Base-by-base conservation (phyloP, 2,113 vertebrate species). In the Hirundichthys speculiger region DNA sequence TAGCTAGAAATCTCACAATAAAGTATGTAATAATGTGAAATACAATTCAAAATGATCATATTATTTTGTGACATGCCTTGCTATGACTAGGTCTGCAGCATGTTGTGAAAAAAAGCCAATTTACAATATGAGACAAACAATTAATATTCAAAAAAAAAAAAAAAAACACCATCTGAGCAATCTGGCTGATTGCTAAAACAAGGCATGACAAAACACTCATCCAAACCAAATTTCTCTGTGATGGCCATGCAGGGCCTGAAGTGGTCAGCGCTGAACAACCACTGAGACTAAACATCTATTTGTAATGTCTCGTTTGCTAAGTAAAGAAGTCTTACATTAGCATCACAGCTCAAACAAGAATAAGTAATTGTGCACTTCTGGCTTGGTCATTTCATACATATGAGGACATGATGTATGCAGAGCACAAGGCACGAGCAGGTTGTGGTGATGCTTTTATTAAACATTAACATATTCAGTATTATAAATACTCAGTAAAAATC, bases 281-380 rank as follows among this genome's bases (percentile, higher is more conserved):
- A 74, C 69, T 73, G 82, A 90, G 91, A 90, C 89, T 90, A 90
- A 90, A 92, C 89, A 91, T 82, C 58, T 51, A 70, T 80, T 85
- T 86, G 83, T 82, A 57, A 85, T 82, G 79, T 84, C 64, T 84
- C 79, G 70, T 80, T 80, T 71, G 67, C 79, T 84, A 61, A 22
- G 55, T 68, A 74, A 70, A 72, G 73, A 76, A 79, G 71, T 73
- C 69, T 79, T 82, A 86, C 81, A 87, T 84, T 84, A 69, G 54
- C 63, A 63, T 73, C 54, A 63, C 48, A 42, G 73, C 62, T 56
- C 27, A 50, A 70, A 57, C 18, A 53, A 38, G 13, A 74, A 59
- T 42, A 34, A 64, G 41, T 62, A 62, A 81, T 43, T 39, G 27
- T 46, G 27, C 47, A 3, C 25, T 46, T 64, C 30, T 50, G 30